Evolutionary conservation across 2,797 vertebrate species (phyloP), one percentile per base, ranked within the genome.

Genomic region (Sebastes miniatus): DNA sequence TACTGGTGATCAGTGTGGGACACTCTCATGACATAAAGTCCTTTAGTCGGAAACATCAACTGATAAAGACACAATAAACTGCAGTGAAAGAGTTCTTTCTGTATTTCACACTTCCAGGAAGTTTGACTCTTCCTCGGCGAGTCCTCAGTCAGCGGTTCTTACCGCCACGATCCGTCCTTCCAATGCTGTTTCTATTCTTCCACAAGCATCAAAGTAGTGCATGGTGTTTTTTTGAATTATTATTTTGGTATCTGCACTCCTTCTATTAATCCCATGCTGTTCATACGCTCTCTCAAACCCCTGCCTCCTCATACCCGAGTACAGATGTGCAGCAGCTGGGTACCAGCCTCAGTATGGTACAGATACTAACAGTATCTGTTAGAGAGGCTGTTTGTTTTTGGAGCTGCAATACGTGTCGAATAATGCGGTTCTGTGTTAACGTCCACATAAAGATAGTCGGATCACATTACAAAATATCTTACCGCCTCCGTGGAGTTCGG

Each of bases 171-270:
- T 50, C 59, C 1, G 3, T 71, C 24, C 43, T 65, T 56, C 24
- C 50, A 24, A 20, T 22, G 20, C 39, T 70, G 29, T 50, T 69
- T 18, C 11, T n/a, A 29, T 20, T 70, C n/a, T 25, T 13, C 61
- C n/a, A 39, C 68, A 57, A 76, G 31, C 29, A 69, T 75, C 74
- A 36, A 67, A 24, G 25, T 11, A 59, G 24, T 69, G 16, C 22
- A 50, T 58, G 39, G 50, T 69, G 24, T 16, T 31, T 68, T 67
- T 29, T 13, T 14, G 2, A 43, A 13, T 20, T 16, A 1, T n/a
- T 36, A 36, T 75, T 69, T 80, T 79, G 69, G 69, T 87, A 64
- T 84, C 62, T 36, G 61, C 14, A 58, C 20, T 69, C 22, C 36
- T 25, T 65, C 56, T 9, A 14, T 61, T 5, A 20, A 68, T 63